phyloP scores from a whole-genome alignment of 37 sponge, comb jelly and placozoan genomes.

The Theonella swinhoei region DNA sequence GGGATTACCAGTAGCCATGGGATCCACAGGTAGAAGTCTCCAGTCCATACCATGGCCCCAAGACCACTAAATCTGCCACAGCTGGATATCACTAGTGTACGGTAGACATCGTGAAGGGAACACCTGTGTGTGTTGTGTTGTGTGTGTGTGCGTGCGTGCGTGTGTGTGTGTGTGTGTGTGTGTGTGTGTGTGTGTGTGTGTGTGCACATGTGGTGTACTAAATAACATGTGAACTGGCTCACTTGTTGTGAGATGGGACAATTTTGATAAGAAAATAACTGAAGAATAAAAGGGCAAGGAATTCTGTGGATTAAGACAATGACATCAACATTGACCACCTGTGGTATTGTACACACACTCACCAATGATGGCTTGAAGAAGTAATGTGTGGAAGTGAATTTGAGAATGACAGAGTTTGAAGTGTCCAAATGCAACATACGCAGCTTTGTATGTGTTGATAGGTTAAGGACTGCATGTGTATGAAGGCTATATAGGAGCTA shows the following conservation, averaged over 20 bases:
- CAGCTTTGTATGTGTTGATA: conserved; percentile 34
- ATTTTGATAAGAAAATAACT: not conserved
- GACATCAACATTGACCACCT: no score
- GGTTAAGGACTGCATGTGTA: not conserved
- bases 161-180: not conserved
- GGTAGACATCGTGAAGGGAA: not conserved
- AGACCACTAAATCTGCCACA: conserved; percentile 70
- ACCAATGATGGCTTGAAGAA: conserved; percentile 57
- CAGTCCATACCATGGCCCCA: conserved; percentile 81
- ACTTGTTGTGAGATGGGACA: not conserved
- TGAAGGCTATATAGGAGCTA: not conserved
- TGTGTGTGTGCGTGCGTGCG: not conserved
- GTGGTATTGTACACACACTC: no score
- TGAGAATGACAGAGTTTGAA: conserved; percentile 19
- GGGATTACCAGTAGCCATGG: conserved; percentile 56
- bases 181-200: not conserved
- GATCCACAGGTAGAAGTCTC: conserved; percentile 72
- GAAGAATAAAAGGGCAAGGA: not conserved
- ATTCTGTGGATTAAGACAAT: not conserved
- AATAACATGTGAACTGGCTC: not conserved
- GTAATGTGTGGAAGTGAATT: conserved; percentile 55
- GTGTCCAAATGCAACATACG: conserved; percentile 13
- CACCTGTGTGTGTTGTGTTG: no score
- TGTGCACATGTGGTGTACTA: not conserved
- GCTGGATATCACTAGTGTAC: conserved; percentile 70